Evolutionary conservation across 1,140 invertebrate genomes (phyloP).

Genomic region (Tyrophagus putrescentiae): DNA sequence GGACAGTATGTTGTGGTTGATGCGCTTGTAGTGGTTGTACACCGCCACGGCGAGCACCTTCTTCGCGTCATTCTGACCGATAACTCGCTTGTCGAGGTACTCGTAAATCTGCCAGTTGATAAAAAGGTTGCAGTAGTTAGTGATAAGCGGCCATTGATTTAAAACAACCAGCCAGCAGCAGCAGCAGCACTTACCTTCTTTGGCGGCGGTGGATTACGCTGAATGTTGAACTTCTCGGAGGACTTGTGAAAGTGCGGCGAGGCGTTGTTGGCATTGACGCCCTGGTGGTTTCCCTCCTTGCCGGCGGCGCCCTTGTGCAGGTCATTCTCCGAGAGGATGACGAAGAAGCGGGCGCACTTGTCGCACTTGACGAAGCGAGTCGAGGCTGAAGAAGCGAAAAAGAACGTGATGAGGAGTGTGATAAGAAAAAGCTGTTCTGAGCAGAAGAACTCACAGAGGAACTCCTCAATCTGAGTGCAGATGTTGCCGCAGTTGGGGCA

Average conservation of each 20-base stretch:
- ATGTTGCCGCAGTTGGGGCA: constrained; percentile 92
- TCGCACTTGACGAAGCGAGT: constrained; percentile 93
- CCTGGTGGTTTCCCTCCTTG: constrained; percentile 30
- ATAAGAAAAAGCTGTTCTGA: neutral
- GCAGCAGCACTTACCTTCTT: constrained; percentile 50
- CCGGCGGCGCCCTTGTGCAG: constrained; percentile 61
- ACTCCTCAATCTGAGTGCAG: constrained; percentile 88
- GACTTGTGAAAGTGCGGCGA: constrained; percentile 36
- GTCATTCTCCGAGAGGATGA: constrained; percentile 83
- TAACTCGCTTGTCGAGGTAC: constrained; percentile 84
- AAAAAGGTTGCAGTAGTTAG: constrained; percentile 5
- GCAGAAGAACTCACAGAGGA: constrained; percentile 55
- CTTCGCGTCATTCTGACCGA: constrained; percentile 97
- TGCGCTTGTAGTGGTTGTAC: constrained; percentile 97
- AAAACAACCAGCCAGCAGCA: constrained; percentile 4
- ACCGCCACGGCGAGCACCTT: constrained; percentile 96
- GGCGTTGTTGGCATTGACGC: constrained; percentile 28
- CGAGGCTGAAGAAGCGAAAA: constrained; percentile 43
- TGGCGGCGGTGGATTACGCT: constrained; percentile 58
- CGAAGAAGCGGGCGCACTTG: constrained; percentile 94
- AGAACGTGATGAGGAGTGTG: neutral
- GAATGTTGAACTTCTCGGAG: constrained; percentile 44
- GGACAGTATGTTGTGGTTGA: constrained; percentile 74
- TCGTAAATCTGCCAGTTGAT: constrained; percentile 60
- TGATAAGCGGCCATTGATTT: neutral